Base-by-base conservation (phyloP, 1,140 invertebrate genomes). In the Argopecten irradians region DNA sequence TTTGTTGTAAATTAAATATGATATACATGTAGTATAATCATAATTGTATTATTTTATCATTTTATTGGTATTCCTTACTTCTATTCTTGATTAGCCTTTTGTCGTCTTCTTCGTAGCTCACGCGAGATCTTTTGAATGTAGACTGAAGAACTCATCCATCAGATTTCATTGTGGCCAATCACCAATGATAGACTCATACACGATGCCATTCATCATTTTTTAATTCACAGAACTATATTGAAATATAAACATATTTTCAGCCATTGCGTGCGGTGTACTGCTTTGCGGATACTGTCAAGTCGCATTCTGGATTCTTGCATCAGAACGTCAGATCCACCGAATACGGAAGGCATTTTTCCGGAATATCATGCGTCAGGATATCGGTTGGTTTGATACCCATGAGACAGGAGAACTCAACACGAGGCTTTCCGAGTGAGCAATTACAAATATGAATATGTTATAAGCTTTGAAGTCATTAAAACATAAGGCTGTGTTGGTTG, bases 351-450 rank as follows among this genome's bases (percentile, higher is more conserved):
- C 36, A 13, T 93, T 92, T 41, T 96, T 98, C 28, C 95, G 96
- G 91, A 96, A 97, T 0, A 97, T 98, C 2, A 95, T 99, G 11
- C 96, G 97, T 13, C 98, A 99, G 95, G 98, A 99, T 91, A 98
- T 99, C 92, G 96, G 97, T 55, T 99, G 98, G 98, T 98, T 98
- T 94, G 98, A 99, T 94, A 97, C 97, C 5, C 97, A 93, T 82
- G 91, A 92, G 36, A 90, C 91, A 14, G 93, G 94, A 16, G 92
- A 94, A 86, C 90, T 95, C n/a, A 94, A 89, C 82, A 93, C 94
- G 28, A 84, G 92, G 83, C 92, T 95, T 55, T 92, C 94, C 34
- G 98, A 98, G 98, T 93, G 97, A 97, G 84, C 85, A 97, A 9
- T n/a, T n/a, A n/a, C n/a, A 39, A 39, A 39, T 39, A 39, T 13